Conservation (phyloP, 2,797 vertebrate species). For the Amphiprion clarkii region DNA sequence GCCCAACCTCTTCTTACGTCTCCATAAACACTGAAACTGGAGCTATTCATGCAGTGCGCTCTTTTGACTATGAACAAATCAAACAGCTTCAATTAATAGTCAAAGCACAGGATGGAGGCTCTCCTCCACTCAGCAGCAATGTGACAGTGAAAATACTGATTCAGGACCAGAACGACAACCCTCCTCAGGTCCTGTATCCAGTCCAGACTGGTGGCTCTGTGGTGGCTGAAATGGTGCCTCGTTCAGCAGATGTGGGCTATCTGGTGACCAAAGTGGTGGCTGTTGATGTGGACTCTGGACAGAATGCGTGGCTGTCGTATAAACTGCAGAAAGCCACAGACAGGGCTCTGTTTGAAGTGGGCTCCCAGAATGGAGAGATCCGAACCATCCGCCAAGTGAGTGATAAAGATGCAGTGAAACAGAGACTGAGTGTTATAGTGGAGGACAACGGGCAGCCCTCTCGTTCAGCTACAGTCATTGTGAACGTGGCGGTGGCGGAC, state of each 20-base stretch:
- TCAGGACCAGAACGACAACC: conserved; percentile 74
- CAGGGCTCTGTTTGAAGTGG: no score
- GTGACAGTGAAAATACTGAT: conserved; percentile 22
- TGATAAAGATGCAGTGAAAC: no score
- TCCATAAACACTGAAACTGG: conserved; percentile 81
- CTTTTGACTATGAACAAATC: conserved; percentile 85
- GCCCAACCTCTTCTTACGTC: conserved; percentile 66
- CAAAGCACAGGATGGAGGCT: conserved; percentile 81
- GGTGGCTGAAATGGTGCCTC: conserved; percentile 84
- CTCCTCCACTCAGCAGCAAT: conserved; percentile 65
- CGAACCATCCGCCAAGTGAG: no score
- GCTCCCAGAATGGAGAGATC: no score
- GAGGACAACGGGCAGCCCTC: no score
- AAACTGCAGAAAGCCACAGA: no score
- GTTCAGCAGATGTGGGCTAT: conserved; percentile 86
- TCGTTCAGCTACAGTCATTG: no score
- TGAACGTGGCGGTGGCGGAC: no score
- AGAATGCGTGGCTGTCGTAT: no score
- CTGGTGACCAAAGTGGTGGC: conserved; percentile 89
- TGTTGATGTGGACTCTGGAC: no score
- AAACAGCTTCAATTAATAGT: conserved; percentile 65
- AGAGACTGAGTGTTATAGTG: no score
- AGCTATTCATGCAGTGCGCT: conserved; percentile 72
- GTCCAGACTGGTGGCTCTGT: conserved; percentile 74
- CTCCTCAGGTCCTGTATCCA: conserved; percentile 47